Evolutionary conservation across 1,140 invertebrate species (phyloP).

Genomic region (Samia ricini): DNA sequence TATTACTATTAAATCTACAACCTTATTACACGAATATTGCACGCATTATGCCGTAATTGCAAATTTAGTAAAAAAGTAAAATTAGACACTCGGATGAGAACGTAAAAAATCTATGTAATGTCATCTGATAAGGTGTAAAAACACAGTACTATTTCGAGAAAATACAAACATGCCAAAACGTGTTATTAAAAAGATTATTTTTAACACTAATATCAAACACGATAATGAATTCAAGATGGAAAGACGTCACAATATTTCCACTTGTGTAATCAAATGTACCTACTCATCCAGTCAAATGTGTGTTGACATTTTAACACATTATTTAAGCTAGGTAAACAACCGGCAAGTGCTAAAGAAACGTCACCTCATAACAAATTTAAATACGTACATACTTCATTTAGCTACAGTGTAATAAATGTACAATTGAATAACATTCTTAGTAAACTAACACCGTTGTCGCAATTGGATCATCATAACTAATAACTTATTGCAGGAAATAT

Average conservation of each 20-base stretch:
- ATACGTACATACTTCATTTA: neutral
- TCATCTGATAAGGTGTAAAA: neutral
- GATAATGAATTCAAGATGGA: neutral
- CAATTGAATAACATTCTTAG: neutral
- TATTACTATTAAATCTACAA: neutral
- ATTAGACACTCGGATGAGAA: too few relatives aligned
- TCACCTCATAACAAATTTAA: neutral
- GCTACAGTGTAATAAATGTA: neutral
- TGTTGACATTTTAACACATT: neutral
- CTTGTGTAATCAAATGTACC: neutral
- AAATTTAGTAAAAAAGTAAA: too few relatives aligned
- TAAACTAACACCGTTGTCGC: neutral
- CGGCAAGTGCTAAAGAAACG: neutral
- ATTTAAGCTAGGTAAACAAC: neutral
- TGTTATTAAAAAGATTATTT: neutral
- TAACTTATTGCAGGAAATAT: neutral
- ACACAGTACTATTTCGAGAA: neutral
- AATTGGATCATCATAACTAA: neutral
- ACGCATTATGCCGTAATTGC: too few relatives aligned
- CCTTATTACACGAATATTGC: too few relatives aligned
- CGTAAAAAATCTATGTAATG: neutral
- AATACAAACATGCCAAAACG: neutral
- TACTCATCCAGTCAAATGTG: neutral
- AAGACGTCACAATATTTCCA: neutral
- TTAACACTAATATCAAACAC: neutral